Conservation (phyloP, 2,888 invertebrate species). For the Lomographa bimaculata region DNA sequence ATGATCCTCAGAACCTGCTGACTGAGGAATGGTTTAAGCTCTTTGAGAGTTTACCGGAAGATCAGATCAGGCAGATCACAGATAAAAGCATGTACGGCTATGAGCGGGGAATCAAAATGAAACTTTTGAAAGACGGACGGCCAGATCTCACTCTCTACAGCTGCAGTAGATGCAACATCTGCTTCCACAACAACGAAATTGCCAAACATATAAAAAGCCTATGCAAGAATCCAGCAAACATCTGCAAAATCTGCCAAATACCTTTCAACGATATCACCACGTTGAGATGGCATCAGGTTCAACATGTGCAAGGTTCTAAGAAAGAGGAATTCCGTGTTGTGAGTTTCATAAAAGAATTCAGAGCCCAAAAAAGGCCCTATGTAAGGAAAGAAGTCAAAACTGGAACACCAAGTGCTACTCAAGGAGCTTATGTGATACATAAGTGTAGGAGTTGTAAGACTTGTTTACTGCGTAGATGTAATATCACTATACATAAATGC, state of each 20-base stretch:
- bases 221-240: conserved; percentile 10
- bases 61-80: conserved; percentile 41
- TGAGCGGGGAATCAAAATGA: conserved; percentile 40
- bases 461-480: neutral
- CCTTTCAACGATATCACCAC: conserved; percentile 13
- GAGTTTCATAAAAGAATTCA: conserved; percentile 18
- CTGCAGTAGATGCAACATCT: conserved; percentile 42
- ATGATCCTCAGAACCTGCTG: conserved; percentile 41
- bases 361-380: neutral
- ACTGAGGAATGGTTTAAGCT: conserved; percentile 46
- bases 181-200: conserved; percentile 22
- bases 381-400: too few species aligned
- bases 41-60: conserved; percentile 41
- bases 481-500: conserved; percentile 17
- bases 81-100: conserved; percentile 44
- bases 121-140: conserved; percentile 39
- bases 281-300: conserved; percentile 11
- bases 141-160: conserved; percentile 43
- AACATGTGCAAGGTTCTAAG: conserved; percentile 22
- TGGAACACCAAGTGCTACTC: too few species aligned
- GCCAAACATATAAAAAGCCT: conserved; percentile 11
- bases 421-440: conserved; percentile 2
- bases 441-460: conserved; percentile 13
- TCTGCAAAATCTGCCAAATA: conserved; percentile 21
- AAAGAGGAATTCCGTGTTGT: conserved; percentile 28